Conservation (phyloP, 2,888 invertebrate genomes). For the Spodoptera littoralis region DNA sequence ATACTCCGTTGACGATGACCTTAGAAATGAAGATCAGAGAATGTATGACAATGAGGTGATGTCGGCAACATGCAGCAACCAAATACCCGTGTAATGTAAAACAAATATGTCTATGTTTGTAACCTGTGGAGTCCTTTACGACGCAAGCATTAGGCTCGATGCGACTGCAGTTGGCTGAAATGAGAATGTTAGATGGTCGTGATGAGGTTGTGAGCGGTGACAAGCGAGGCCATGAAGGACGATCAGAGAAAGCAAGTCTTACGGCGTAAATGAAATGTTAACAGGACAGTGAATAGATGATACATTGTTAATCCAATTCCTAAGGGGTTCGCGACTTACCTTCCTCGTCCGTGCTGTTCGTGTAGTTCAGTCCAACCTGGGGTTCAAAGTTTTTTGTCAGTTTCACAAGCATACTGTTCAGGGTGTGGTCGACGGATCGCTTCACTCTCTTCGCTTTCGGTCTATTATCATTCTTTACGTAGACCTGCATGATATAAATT, state of each 20-base stretch:
- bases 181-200: conserved; percentile 70
- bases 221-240: conserved; percentile 62
- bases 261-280: conserved; percentile 18
- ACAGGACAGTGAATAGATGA: conserved; percentile 12
- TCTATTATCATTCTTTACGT: conserved; percentile 68
- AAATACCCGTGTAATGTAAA: conserved; percentile 62
- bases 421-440: conserved; percentile 72
- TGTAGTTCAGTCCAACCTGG: conserved; percentile 64
- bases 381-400: conserved; percentile 71
- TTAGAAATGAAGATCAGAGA: not conserved
- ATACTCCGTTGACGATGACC: conserved; percentile 10
- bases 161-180: conserved; percentile 77
- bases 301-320: conserved; percentile 4
- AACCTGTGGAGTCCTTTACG: conserved; percentile 75
- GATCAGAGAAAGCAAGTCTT: conserved; percentile 49
- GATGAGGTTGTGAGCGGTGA: conserved; percentile 59
- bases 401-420: conserved; percentile 80
- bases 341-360: conserved; percentile 72
- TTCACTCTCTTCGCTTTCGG: conserved; percentile 63
- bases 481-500: conserved; percentile 66
- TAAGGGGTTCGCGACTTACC: conserved; percentile 53
- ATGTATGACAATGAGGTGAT: conserved; percentile 15
- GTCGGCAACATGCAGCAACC: conserved; percentile 62
- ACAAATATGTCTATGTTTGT: conserved; percentile 57
- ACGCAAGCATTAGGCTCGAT: conserved; percentile 74